Evolutionary conservation across 2,888 invertebrate genomes (phyloP).

Genomic region (Leptogaster cylindrica): DNA sequence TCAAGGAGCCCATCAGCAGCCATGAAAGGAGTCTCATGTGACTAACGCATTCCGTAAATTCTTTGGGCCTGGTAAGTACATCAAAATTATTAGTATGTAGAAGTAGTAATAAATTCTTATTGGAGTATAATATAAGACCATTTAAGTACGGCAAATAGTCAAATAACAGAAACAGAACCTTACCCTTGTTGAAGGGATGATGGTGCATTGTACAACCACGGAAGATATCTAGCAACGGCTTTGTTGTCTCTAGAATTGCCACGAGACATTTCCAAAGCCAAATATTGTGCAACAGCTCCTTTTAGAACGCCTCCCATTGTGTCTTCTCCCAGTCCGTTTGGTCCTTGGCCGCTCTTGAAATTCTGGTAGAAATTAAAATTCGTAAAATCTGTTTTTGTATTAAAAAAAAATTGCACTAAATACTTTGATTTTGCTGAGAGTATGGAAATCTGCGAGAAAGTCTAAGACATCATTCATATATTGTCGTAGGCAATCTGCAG

Average conservation of each 20-base stretch:
- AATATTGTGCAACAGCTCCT: slow-evolving; percentile 90
- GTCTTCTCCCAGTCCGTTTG: slow-evolving; percentile 87
- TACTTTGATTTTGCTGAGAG: slow-evolving; percentile 95
- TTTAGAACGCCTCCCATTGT: slow-evolving; percentile 96
- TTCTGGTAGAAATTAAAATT: slow-evolving; percentile 50
- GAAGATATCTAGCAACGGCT: slow-evolving; percentile 80
- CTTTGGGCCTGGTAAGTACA: slow-evolving; percentile 73
- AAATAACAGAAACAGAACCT: slow-evolving; percentile 7
- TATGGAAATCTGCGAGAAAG: slow-evolving; percentile 94
- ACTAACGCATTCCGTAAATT: slow-evolving; percentile 92
- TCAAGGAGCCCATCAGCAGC: slow-evolving; percentile 94
- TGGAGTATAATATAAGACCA: no score
- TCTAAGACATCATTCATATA: slow-evolving; percentile 93
- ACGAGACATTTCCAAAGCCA: slow-evolving; percentile 91
- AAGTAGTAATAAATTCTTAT: no score
- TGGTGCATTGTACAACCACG: slow-evolving; percentile 88
- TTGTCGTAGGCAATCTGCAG: slow-evolving; percentile 92
- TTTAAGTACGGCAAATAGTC: no score
- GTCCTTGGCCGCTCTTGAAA: slow-evolving; percentile 66
- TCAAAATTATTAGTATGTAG: slow-evolving; percentile 48
- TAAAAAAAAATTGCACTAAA: background rate
- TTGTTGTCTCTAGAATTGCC: slow-evolving; percentile 85
- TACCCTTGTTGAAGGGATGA: slow-evolving; percentile 83
- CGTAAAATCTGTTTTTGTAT: background rate
- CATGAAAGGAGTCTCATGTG: slow-evolving; percentile 95